Percentiles rank a stretch among this genome's conserved stretches.
Evolutionary conservation across 2,797 vertebrate species (phyloP).

Genomic region (Chrosomus eos): DNA sequence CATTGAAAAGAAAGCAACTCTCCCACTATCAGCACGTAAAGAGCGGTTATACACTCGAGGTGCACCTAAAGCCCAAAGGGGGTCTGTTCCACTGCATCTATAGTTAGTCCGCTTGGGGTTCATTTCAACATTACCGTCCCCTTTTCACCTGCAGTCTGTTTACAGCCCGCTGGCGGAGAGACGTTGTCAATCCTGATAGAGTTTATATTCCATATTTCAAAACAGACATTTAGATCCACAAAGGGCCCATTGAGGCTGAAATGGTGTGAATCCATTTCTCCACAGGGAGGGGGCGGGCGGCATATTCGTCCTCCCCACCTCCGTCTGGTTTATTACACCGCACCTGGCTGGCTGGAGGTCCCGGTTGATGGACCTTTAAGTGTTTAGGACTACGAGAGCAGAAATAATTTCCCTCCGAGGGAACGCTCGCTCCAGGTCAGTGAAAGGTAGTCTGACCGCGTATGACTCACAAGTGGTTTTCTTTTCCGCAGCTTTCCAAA

Average conservation of each 20-base stretch:
- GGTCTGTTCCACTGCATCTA: background rate
- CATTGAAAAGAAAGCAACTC: constrained; percentile 25
- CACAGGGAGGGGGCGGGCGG: constrained; percentile 5
- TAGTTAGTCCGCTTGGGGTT: constrained; percentile 14
- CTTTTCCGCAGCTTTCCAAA: constrained; percentile 11
- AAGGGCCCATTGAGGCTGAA: constrained; percentile 48
- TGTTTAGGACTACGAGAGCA: constrained; percentile 40
- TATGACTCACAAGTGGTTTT: constrained; percentile 29
- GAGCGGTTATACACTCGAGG: background rate
- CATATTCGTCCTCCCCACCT: constrained; percentile 30
- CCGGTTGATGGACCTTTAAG: constrained; percentile 49
- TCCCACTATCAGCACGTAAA: constrained; percentile 17
- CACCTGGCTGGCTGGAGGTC: constrained; percentile 28
- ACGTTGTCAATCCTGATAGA: constrained; percentile 48
- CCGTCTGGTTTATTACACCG: constrained; percentile 45
- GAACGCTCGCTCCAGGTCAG: constrained; percentile 30
- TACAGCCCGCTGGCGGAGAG: constrained; percentile 39
- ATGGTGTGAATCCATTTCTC: constrained; percentile 48
- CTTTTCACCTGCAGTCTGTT: constrained; percentile 47
- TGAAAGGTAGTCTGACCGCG: constrained; percentile 28
- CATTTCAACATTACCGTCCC: constrained; percentile 34
- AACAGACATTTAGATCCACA: constrained; percentile 51
- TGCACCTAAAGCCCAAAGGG: constrained; percentile 11
- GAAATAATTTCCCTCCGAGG: constrained; percentile 39
- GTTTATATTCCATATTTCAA: constrained; percentile 54